phyloP scores from a whole-genome alignment of 2,888 invertebrate species.

The Brenthis hecate region DNA sequence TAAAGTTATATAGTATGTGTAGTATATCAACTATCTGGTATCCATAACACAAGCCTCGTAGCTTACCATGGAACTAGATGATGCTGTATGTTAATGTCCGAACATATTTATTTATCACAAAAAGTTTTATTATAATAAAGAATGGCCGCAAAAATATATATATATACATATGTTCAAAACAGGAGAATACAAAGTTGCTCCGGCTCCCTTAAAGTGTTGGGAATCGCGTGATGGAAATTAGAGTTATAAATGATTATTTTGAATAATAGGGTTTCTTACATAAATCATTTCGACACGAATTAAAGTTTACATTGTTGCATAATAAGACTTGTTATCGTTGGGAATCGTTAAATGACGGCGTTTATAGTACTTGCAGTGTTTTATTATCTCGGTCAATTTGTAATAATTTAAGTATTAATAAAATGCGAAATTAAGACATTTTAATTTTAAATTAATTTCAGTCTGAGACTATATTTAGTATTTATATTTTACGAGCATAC shows the following conservation, averaged over 20 bases:
- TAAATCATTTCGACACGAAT: slow-evolving; percentile 28
- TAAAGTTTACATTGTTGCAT: slow-evolving; percentile 24
- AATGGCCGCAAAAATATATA: not conserved
- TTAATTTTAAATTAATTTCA: too few relatives aligned
- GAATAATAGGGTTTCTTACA: slow-evolving; percentile 22
- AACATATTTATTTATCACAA: too few relatives aligned
- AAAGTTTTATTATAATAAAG: too few relatives aligned
- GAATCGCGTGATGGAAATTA: slow-evolving; percentile 26
- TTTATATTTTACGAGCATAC: too few relatives aligned
- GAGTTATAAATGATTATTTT: slow-evolving; percentile 17
- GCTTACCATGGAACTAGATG: too few relatives aligned
- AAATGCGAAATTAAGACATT: too few relatives aligned
- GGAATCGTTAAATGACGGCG: slow-evolving; percentile 13
- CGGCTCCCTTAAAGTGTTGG: slow-evolving; percentile 7
- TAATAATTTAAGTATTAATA: not conserved
- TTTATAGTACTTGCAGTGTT: slow-evolving; percentile 13
- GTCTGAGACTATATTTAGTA: too few relatives aligned
- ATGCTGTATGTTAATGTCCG: too few relatives aligned
- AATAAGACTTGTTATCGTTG: slow-evolving; percentile 24
- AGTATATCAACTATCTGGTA: too few relatives aligned
- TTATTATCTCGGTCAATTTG: slow-evolving; percentile 5
- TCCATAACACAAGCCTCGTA: too few relatives aligned
- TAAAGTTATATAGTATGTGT: too few relatives aligned
- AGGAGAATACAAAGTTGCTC: not conserved
- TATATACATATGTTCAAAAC: not conserved